phyloP scores from a whole-genome alignment of 53 echinoderm and acorn worm genomes.

The Antedon mediterranea region DNA sequence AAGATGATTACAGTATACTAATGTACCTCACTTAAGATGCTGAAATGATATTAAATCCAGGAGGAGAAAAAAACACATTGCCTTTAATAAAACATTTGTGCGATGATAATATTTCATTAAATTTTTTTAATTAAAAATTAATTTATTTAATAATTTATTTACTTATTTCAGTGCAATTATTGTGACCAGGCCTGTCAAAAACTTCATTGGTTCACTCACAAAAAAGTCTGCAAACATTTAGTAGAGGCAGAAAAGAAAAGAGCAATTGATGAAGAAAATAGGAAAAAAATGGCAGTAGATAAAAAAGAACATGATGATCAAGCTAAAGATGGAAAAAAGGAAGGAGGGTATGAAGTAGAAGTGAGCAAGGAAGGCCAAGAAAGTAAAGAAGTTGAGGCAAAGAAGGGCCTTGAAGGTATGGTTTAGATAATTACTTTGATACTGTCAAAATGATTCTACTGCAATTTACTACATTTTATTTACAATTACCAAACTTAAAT shows the following conservation, averaged over 20 bases:
- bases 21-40: too few species aligned
- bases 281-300: slow-evolving; percentile 10
- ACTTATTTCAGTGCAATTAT: slow-evolving; percentile 43
- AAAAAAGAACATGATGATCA: not conserved
- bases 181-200: slow-evolving; percentile 78
- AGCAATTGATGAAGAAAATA: slow-evolving; percentile 14
- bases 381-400: not conserved
- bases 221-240: slow-evolving; percentile 69
- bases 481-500: too few species aligned
- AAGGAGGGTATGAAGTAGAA: slow-evolving; percentile 3
- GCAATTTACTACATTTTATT: too few species aligned
- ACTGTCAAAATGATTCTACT: too few species aligned
- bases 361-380: not conserved
- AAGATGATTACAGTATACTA: not conserved
- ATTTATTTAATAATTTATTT: not conserved
- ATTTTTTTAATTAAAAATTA: too few species aligned
- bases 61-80: too few species aligned
- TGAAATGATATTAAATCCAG: too few species aligned
- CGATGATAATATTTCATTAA: too few species aligned
- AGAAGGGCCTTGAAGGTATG: not conserved
- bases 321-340: slow-evolving; percentile 5
- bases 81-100: too few species aligned
- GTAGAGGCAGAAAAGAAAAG: slow-evolving; percentile 28
- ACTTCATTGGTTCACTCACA: slow-evolving; percentile 96
- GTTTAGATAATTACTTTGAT: too few species aligned